These are phyloP conservation scores for Heliconius charithonia DNA, from an alignment of 2,888 invertebrate genomes.

Conservation along the genomic window DNA sequence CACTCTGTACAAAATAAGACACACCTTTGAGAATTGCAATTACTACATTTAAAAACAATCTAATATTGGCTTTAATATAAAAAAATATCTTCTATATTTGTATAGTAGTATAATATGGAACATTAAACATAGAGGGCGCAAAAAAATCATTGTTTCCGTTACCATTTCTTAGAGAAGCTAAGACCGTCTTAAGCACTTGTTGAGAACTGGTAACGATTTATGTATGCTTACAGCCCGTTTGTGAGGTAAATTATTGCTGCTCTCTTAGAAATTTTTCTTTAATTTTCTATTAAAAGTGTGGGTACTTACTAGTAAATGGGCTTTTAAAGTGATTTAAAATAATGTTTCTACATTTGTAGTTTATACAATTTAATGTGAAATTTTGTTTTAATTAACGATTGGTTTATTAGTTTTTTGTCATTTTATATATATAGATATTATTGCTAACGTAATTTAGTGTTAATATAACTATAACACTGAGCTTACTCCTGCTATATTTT, in stretches of 20 bases:
- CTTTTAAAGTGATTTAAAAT: neutral
- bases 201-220: slow-evolving; percentile 40
- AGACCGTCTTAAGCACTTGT: slow-evolving; percentile 38
- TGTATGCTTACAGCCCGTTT: slow-evolving; percentile 23
- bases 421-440: no score
- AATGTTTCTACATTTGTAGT: neutral
- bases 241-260: slow-evolving; percentile 31
- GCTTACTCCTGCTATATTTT: no score
- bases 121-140: slow-evolving; percentile 2
- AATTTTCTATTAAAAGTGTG: slow-evolving; percentile 15
- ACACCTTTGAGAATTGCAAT: no score
- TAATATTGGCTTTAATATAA: neutral
- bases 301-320: neutral
- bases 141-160: slow-evolving; percentile 17
- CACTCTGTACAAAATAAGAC: no score
- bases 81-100: no score
- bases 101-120: slow-evolving; percentile 12
- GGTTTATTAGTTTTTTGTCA: no score
- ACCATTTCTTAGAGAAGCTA: slow-evolving; percentile 21
- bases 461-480: neutral
- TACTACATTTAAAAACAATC: neutral
- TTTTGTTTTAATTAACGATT: neutral
- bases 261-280: slow-evolving; percentile 25
- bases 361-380: neutral
- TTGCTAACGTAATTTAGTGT: neutral